phyloP scores from a whole-genome alignment of 2,113 vertebrate genomes.

The Condylura cristata region DNA sequence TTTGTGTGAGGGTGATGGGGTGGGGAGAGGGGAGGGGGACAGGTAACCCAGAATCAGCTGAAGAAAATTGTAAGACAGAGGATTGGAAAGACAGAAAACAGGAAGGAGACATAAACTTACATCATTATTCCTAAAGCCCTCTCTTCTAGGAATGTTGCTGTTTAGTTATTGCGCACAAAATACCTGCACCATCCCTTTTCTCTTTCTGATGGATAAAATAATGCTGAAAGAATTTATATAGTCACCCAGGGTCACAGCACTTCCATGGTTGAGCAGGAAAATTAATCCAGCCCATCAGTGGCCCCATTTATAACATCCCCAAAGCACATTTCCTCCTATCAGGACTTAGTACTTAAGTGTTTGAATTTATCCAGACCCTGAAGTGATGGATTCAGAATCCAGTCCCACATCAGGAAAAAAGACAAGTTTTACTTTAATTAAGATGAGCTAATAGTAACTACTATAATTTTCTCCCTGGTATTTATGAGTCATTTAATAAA shows the following conservation, averaged over 20 bases:
- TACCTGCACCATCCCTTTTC: neutral
- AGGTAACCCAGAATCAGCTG: neutral
- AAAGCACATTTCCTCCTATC: neutral
- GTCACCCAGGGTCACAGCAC: neutral
- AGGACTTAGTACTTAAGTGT: conserved; percentile 23
- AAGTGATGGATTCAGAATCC: conserved; percentile 28
- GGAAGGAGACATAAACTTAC: neutral
- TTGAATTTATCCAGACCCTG: conserved; percentile 50
- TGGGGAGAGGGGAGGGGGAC: too few species aligned
- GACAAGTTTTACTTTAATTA: conserved; percentile 81
- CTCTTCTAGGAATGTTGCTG: neutral
- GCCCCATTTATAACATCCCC: neutral
- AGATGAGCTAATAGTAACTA: conserved; percentile 72
- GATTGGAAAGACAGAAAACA: neutral
- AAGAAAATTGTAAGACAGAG: neutral
- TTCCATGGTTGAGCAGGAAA: neutral
- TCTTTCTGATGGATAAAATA: conserved; percentile 26
- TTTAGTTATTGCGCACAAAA: neutral
- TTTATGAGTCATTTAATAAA: conserved; percentile 76
- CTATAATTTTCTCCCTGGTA: conserved; percentile 78
- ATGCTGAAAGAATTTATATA: neutral
- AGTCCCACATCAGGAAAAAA: conserved; percentile 42
- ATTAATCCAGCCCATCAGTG: neutral
- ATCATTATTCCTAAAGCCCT: neutral
- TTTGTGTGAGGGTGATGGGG: neutral